phyloP scores from a whole-genome alignment of 37 sponge, comb jelly and placozoan genomes.

The Lycopodina hypogea region DNA sequence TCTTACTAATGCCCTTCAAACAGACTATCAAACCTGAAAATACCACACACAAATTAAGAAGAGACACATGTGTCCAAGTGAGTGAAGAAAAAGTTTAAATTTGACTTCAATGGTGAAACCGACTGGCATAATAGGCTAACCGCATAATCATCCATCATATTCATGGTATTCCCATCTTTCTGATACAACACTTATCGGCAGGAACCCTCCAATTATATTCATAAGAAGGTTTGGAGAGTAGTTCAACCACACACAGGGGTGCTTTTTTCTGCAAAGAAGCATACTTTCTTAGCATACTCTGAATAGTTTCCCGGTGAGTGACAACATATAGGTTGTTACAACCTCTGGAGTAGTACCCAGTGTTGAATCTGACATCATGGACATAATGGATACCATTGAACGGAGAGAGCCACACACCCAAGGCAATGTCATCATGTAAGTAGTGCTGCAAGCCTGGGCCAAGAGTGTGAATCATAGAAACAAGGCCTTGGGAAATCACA shows the following conservation, averaged over 20 bases:
- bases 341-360: constrained; percentile 70
- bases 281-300: constrained; percentile 42
- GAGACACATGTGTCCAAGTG: no score
- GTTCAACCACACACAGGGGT: constrained; percentile 16
- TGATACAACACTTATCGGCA: constrained; percentile 34
- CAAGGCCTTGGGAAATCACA: constrained; percentile 32
- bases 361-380: constrained; percentile 78
- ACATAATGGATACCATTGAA: constrained; percentile 35
- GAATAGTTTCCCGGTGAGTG: constrained; percentile 49
- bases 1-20: no score
- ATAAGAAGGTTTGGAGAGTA: constrained; percentile 26
- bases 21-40: no score
- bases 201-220: constrained; percentile 40
- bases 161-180: constrained; percentile 22
- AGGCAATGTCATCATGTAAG: constrained; percentile 51
- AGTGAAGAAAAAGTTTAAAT: no score
- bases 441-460: constrained; percentile 34
- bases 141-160: no score
- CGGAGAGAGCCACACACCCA: constrained; percentile 59
- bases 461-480: constrained; percentile 11
- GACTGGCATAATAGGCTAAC: no score
- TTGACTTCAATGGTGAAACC: no score
- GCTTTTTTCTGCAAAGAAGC: neutral
- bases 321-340: constrained; percentile 65
- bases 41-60: no score